Evolutionary conservation across 2,113 vertebrate genomes (phyloP).

Genomic region (Xenopus laevis): DNA sequence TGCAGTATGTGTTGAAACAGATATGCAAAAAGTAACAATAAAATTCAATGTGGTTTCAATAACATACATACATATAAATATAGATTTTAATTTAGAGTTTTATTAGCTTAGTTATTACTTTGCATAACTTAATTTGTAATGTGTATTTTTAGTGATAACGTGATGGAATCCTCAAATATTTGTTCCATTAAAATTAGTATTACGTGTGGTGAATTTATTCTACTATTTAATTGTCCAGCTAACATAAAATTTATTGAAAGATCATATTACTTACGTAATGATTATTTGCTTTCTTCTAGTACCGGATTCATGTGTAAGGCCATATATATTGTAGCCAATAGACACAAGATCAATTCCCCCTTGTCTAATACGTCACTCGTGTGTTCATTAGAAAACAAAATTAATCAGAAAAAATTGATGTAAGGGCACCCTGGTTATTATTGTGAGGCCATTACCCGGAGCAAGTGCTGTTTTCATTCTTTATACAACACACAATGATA

Average conservation of each 20-base stretch:
- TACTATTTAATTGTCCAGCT: slow-evolving; percentile 1
- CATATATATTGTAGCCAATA: slow-evolving; percentile 13
- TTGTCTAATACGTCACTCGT: too few species aligned
- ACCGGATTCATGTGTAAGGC: not conserved
- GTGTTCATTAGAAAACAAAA: too few species aligned
- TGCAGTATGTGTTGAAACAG: too few species aligned
- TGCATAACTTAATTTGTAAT: not conserved
- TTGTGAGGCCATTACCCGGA: too few species aligned
- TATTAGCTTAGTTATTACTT: slow-evolving; percentile 25
- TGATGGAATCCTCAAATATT: slow-evolving; percentile 24
- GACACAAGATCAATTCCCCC: not conserved
- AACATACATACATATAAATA: slow-evolving; percentile 2
- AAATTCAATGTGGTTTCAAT: slow-evolving; percentile 22
- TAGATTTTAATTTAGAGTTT: slow-evolving; percentile 22
- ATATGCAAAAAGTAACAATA: too few species aligned
- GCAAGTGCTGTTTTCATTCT: not conserved
- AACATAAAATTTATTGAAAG: slow-evolving; percentile 34
- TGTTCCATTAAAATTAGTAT: slow-evolving; percentile 28
- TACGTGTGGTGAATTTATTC: slow-evolving; percentile 8
- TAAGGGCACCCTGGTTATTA: too few species aligned
- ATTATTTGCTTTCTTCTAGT: slow-evolving; percentile 7
- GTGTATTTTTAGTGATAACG: not conserved
- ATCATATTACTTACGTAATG: slow-evolving; percentile 13
- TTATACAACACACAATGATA: not conserved
- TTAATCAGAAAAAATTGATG: too few species aligned